Base-by-base conservation (phyloP, 2,888 invertebrate species). In the Calameuta idolon region DNA sequence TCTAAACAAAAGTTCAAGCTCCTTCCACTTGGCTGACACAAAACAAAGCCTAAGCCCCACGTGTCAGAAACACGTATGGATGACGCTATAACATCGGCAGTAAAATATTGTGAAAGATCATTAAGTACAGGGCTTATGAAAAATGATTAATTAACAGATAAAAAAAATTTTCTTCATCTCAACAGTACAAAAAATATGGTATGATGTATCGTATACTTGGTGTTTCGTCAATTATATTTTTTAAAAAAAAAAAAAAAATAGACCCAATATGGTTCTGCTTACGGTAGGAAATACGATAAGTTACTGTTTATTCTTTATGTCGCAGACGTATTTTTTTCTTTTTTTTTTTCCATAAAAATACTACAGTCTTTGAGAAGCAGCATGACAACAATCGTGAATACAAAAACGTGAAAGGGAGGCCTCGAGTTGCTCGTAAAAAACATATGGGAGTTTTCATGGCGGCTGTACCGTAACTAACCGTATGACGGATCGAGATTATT, bases 1-100 rank as follows among this genome's bases (percentile, higher is more conserved):
- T 79, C 81, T 81, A 81, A 81, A 81, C 79, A 73, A 81, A 81
- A 81, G 81, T 81, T 76, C 81, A 78, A 79, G 23, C 79, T 81
- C 79, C 79, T 80, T 79, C 55, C 77, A 76, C 76, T 77, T 79
- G 77, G 76, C 77, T 76, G 78, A 76, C 76, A 75, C 55, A 76
- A 81, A 81, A 81, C 81, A 81, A 81, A 77, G 79, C 80, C 73
- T 73, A 75, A 69, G 74, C 75, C 71, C 73, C 74, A 75, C 77
- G 77, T 77, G 82, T 82, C 82, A 81, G 76, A 74, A 78, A 68
- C 55, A 55, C 55, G 55, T 55, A 55, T 55, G 55, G 23, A 23
- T 23, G 55, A 15, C 55, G 23, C 55, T 3, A 23, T 55, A 55
- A 55, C 55, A 23, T 23, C 55, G 55, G 1, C 55, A 55, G 23